Percentiles rank a stretch among this genome's conserved stretches.
These are phyloP conservation scores for Heteropelma amictum DNA, from an alignment of 2,888 invertebrate genomes.

Conservation along the genomic window DNA sequence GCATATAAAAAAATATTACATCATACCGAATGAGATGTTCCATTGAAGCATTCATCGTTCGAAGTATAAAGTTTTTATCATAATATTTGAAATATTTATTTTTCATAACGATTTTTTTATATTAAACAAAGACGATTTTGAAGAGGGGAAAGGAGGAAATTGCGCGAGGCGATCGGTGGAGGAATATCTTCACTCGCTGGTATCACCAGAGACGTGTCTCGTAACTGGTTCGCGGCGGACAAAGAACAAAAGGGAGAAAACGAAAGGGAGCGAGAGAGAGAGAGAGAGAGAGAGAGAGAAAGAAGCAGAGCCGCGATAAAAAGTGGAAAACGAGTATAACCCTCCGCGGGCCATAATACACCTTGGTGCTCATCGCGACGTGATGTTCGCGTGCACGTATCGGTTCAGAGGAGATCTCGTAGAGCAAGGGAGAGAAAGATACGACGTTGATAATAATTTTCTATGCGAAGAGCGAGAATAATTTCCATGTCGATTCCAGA, in stretches of 20 bases:
- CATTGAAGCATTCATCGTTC: too few relatives aligned
- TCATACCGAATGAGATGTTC: too few relatives aligned
- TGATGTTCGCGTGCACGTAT: slow-evolving; percentile 55
- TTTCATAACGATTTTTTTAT: too few relatives aligned
- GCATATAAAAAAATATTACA: too few relatives aligned
- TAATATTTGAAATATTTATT: too few relatives aligned
- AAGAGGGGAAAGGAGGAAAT: too few relatives aligned
- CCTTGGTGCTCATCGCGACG: slow-evolving; percentile 2
- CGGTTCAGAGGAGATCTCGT: slow-evolving; percentile 65
- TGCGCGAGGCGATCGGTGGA: not conserved
- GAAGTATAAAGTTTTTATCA: too few relatives aligned
- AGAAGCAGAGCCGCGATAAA: too few relatives aligned
- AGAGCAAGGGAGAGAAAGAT: slow-evolving; percentile 59
- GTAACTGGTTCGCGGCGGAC: not conserved
- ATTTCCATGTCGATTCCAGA: slow-evolving; percentile 17
- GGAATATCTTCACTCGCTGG: not conserved
- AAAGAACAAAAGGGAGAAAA: not conserved
- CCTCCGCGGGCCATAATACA: not conserved
- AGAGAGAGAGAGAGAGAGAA: slow-evolving; percentile 23
- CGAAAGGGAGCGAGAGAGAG: not conserved
- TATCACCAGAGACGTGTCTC: not conserved
- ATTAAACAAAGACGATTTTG: too few relatives aligned
- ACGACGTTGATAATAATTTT: too few relatives aligned
- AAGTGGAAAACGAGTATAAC: slow-evolving; percentile 40
- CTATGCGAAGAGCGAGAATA: not conserved